phyloP scores from a whole-genome alignment of 2,797 vertebrate genomes.

The Pseudochirops corinnae region DNA sequence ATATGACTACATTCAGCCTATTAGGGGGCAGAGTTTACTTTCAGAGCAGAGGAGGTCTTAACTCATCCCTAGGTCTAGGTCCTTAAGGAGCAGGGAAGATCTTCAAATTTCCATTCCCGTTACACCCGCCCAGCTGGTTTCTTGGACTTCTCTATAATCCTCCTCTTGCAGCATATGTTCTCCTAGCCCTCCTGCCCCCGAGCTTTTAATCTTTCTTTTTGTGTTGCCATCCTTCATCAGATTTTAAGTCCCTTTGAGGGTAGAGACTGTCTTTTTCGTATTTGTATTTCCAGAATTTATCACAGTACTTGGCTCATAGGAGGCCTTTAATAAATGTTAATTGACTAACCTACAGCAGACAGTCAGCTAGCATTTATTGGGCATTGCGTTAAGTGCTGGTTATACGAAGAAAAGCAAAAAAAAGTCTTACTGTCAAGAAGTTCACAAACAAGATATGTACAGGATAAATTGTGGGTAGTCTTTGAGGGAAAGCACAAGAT shows the following conservation, averaged over 20 bases:
- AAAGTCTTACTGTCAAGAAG: not conserved
- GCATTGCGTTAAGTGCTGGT: not conserved
- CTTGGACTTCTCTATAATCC: not conserved
- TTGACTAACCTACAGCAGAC: not conserved
- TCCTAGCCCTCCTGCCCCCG: not conserved
- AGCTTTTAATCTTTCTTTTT: not conserved
- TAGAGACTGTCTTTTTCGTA: not conserved
- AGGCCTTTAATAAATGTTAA: not conserved
- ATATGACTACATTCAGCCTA: too few species aligned
- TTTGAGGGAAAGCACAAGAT: not conserved
- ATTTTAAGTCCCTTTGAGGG: too few species aligned
- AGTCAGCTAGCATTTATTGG: not conserved
- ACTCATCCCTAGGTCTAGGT: too few species aligned
- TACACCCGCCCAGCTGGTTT: not conserved
- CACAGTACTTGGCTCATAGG: not conserved
- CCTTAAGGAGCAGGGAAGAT: too few species aligned
- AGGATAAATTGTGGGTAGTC: not conserved
- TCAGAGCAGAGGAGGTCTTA: too few species aligned
- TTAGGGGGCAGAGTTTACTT: too few species aligned
- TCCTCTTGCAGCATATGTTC: too few species aligned
- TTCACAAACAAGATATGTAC: not conserved
- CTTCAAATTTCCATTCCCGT: too few species aligned
- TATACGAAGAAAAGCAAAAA: not conserved
- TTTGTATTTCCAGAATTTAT: not conserved
- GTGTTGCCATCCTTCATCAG: not conserved